Evolutionary conservation across 2,888 invertebrate genomes (phyloP), one percentile per base, ranked within the genome.

Genomic region (Nineta flava): DNA sequence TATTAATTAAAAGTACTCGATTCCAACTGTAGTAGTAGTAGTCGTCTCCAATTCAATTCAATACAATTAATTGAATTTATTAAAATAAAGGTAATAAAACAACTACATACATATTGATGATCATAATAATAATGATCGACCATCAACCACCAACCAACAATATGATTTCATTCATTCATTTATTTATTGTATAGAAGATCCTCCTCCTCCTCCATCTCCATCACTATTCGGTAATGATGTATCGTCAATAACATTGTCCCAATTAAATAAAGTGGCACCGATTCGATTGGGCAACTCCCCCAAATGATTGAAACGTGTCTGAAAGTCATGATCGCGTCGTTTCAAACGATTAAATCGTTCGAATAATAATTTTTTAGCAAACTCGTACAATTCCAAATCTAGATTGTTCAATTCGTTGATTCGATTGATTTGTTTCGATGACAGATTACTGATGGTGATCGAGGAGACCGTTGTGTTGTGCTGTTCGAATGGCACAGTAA

Each of bases 361-460:
- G 58, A 86, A 82, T 66, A 96, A 82, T 56, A 96, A 75, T 63
- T 82, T 81, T 67, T 87, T 86, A 47, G 96, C 96, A 70, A 86
- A 97, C 56, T 85, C 81, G 66, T 97, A 99, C 49, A 99, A 75
- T 69, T 94, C 87, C 51, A 93, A 74, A 67, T 99, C 97, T 55
- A 97, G 74, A 53, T 81, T 76, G 72, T 96, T 97, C 55, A 90
- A 75, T 59, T 79, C 73, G 57, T 80, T 77, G 59, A 96, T 82
- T 63, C 76, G 78, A 21, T 79, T 74, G 53, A 87, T 72, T 65
- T 92, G 88, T 53, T 80, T 74, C 0, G 79, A 71, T 34, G 81
- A 79, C 52, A 95, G 74, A 52, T 83, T 80, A 13, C 83, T 82
- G 60, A 90, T 76, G 48, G 88, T 87, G 49, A 83, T 79, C 55